Evolutionary conservation across 2,797 vertebrate genomes (phyloP).

Genomic region (Sternotherus odoratus): DNA sequence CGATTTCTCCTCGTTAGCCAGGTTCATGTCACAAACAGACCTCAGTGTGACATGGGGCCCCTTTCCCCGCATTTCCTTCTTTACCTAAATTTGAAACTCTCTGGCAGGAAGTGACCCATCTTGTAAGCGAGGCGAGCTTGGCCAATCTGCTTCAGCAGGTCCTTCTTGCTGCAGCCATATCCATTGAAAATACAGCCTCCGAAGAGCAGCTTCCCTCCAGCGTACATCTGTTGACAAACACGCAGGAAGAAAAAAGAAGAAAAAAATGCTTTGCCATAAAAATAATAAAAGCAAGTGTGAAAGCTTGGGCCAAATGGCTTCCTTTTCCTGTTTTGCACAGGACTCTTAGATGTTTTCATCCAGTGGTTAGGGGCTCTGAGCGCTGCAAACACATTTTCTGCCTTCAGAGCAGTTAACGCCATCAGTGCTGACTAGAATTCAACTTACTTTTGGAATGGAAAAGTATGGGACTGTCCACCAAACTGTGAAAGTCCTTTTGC

Average conservation of each 20-base stretch:
- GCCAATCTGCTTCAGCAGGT: slow-evolving; percentile 64
- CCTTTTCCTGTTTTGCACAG: slow-evolving; percentile 43
- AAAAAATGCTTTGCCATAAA: neutral
- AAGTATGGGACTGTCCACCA: neutral
- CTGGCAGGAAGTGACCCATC: slow-evolving; percentile 68
- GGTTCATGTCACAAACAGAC: neutral
- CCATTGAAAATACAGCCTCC: slow-evolving; percentile 61
- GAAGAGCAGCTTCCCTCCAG: slow-evolving; percentile 57
- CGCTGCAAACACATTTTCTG: neutral
- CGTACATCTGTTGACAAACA: slow-evolving; percentile 66
- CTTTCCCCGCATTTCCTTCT: neutral
- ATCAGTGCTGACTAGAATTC: neutral
- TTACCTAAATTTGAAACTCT: slow-evolving; percentile 71
- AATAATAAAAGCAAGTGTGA: neutral
- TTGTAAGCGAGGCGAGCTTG: slow-evolving; percentile 39
- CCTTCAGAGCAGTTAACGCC: neutral
- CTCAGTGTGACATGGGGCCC: neutral
- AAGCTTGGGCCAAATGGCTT: neutral
- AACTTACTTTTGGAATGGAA: neutral
- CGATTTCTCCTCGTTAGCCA: neutral
- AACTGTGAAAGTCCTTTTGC: neutral
- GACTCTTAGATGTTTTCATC: neutral
- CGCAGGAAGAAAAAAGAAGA: neutral
- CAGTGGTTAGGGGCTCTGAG: neutral
- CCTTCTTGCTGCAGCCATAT: slow-evolving; percentile 66